Percentiles rank a stretch among this genome's conserved stretches.
Evolutionary conservation across 1,140 invertebrate species (phyloP).

Genomic region (Drosophila kurseongensis): DNA sequence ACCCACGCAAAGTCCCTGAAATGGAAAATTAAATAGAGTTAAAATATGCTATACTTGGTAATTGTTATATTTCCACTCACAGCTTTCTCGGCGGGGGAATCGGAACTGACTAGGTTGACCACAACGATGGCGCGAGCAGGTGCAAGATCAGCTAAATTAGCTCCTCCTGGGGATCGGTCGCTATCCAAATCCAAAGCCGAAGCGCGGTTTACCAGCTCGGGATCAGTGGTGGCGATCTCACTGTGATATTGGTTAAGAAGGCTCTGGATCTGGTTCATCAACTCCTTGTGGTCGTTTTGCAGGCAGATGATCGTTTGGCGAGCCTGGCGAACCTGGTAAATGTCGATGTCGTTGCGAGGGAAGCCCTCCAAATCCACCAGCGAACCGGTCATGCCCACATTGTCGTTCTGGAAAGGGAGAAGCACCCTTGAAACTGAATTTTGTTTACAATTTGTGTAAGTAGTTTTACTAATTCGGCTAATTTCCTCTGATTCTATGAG

Average conservation of each 20-base stretch:
- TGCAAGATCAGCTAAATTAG: not conserved
- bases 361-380: constrained; percentile 94
- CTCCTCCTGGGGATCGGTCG: constrained; percentile 31
- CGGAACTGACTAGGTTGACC: constrained; percentile 89
- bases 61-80: constrained; percentile 85
- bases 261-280: constrained; percentile 94
- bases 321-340: constrained; percentile 95
- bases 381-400: constrained; percentile 94
- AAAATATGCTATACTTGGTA: not conserved
- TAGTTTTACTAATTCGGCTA: too few relatives aligned
- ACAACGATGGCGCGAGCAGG: constrained; percentile 87
- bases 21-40: constrained; percentile 22
- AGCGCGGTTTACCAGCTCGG: constrained; percentile 66
- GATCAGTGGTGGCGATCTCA: constrained; percentile 77
- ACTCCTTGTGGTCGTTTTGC: constrained; percentile 94
- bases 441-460: too few relatives aligned
- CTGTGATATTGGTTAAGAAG: constrained; percentile 86
- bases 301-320: constrained; percentile 95
- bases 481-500: too few relatives aligned
- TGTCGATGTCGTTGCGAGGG: constrained; percentile 95
- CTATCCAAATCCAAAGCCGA: constrained; percentile 61
- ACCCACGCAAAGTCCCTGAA: constrained; percentile 90
- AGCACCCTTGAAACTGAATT: too few relatives aligned
- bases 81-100: constrained; percentile 92
- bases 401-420: constrained; percentile 86